Evolutionary conservation across 2,888 invertebrate genomes (phyloP).

Genomic region (Dusona sp.): DNA sequence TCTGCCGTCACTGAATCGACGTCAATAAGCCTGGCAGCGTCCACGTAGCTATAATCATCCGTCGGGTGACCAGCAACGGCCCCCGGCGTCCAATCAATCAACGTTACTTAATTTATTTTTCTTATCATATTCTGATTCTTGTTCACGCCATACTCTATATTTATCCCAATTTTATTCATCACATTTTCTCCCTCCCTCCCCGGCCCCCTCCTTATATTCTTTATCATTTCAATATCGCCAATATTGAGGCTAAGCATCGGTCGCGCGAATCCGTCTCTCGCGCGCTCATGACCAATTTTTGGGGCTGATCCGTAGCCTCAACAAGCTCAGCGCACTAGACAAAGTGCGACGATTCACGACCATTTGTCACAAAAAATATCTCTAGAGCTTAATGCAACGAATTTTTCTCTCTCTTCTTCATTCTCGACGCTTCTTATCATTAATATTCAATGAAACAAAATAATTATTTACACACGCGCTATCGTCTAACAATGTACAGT

Average conservation of each 20-base stretch:
- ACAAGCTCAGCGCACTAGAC: too few relatives aligned
- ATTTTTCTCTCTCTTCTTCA: background rate
- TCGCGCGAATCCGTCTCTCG: background rate
- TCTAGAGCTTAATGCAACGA: background rate
- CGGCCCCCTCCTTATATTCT: background rate
- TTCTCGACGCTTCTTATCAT: background rate
- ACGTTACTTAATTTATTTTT: slow-evolving; percentile 27
- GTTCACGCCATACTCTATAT: background rate
- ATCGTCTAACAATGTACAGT: background rate
- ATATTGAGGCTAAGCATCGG: background rate
- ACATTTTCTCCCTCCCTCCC: background rate
- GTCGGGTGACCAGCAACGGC: slow-evolving; percentile 79
- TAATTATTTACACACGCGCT: background rate
- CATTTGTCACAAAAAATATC: background rate
- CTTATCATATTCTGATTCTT: background rate
- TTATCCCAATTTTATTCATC: background rate
- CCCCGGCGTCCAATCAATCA: slow-evolving; percentile 61
- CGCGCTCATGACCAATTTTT: too few relatives aligned
- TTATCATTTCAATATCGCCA: background rate
- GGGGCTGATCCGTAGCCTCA: too few relatives aligned
- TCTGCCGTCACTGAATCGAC: slow-evolving; percentile 90
- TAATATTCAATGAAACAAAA: background rate
- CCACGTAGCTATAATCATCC: slow-evolving; percentile 89
- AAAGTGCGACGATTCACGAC: too few relatives aligned
- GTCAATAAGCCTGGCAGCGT: slow-evolving; percentile 89